Conservation (phyloP, 2,888 invertebrate species). For the Pristionchus exspectatus region DNA sequence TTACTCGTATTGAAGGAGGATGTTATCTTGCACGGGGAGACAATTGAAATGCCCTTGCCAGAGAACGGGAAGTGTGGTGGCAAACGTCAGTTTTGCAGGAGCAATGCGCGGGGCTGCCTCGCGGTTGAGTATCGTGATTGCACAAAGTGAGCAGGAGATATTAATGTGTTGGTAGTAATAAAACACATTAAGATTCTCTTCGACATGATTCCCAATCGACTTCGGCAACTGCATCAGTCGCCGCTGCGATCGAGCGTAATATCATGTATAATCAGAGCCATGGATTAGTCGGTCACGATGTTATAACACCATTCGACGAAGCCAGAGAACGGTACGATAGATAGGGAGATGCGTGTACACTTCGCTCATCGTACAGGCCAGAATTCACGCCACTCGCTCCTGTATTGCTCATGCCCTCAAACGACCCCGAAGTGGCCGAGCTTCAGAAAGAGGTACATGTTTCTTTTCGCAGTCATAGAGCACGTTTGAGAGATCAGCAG, state of each 20-base stretch:
- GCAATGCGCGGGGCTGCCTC: slow-evolving; percentile 28
- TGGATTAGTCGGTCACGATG: slow-evolving; percentile 46
- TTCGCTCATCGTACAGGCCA: slow-evolving; percentile 28
- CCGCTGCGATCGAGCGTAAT: not conserved
- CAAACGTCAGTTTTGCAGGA: not conserved
- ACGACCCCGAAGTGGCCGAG: slow-evolving; percentile 63
- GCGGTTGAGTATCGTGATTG: not conserved
- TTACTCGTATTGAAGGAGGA: no score
- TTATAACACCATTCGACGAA: slow-evolving; percentile 23
- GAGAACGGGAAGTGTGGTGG: no score
- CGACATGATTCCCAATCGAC: not conserved
- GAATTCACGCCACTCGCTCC: slow-evolving; percentile 61
- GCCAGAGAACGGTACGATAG: slow-evolving; percentile 34
- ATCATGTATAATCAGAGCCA: not conserved
- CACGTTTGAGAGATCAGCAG: no score
- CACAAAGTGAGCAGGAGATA: slow-evolving; percentile 23
- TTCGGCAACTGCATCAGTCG: not conserved
- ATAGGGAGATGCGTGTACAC: no score
- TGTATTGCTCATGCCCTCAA: slow-evolving; percentile 64
- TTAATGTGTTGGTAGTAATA: no score
- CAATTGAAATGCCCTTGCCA: no score
- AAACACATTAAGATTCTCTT: not conserved
- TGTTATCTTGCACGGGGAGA: no score
- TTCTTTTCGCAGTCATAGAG: no score
- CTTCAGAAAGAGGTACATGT: slow-evolving; percentile 66